Conservation (phyloP, 2,797 vertebrate genomes). For the Anomalospiza imberbis region DNA sequence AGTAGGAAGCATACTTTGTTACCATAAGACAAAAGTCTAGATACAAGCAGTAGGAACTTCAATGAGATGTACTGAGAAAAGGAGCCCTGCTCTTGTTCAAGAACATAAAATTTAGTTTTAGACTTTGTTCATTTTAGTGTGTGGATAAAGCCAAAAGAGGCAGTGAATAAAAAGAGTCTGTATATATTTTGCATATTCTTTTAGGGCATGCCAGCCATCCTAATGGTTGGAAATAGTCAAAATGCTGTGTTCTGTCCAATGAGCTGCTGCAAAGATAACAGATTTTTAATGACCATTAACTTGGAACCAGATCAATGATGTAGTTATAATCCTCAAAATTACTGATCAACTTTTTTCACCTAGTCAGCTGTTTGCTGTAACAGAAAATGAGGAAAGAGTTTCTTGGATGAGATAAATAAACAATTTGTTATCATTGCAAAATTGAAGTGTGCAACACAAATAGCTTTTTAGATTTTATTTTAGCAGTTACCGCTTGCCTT, state of each 20-base stretch:
- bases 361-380: conserved; percentile 2
- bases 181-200: background rate
- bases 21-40: background rate
- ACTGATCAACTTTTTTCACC: background rate
- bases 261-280: background rate
- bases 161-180: background rate
- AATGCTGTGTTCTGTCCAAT: background rate
- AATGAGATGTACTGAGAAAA: background rate
- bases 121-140: background rate
- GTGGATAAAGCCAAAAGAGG: background rate
- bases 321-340: conserved; percentile 1
- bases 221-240: background rate
- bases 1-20: background rate
- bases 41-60: background rate
- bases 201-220: background rate
- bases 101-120: background rate
- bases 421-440: background rate
- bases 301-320: background rate
- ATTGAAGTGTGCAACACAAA: background rate
- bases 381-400: background rate
- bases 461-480: background rate
- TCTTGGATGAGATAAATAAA: background rate
- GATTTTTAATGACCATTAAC: background rate
- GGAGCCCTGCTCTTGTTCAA: background rate
- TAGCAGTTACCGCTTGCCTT: background rate